A percentile compares a stretch with the other conserved stretches of the same genome.
phyloP scores from a whole-genome alignment of 2,888 invertebrate genomes.

The Frankliniella intonsa region DNA sequence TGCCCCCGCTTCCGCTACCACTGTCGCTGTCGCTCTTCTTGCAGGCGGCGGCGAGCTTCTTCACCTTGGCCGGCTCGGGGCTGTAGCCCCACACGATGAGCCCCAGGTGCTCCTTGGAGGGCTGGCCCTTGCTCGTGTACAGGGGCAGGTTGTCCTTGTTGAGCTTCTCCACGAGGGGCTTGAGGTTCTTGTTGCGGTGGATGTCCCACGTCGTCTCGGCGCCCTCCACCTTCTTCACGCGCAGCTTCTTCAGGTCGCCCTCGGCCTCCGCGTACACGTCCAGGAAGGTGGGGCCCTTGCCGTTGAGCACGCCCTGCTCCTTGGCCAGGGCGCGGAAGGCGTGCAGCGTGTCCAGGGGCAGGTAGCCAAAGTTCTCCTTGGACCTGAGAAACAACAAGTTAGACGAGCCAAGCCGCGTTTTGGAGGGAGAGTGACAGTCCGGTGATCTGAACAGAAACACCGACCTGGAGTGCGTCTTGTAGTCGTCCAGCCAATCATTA shows the following conservation, averaged over 20 bases:
- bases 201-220: constrained; percentile 69
- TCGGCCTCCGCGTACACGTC: constrained; percentile 59
- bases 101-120: constrained; percentile 62
- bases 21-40: neutral
- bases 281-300: constrained; percentile 53
- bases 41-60: constrained; percentile 45
- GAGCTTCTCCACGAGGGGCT: constrained; percentile 48
- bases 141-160: constrained; percentile 46
- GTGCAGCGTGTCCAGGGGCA: constrained; percentile 57
- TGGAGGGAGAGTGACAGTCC: neutral
- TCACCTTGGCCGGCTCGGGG: constrained; percentile 63
- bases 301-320: constrained; percentile 50
- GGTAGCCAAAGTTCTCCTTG: constrained; percentile 65
- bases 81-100: constrained; percentile 73
- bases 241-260: constrained; percentile 68
- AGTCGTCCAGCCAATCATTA: constrained; percentile 69
- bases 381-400: constrained; percentile 45
- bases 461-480: constrained; percentile 56
- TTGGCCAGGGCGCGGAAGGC: constrained; percentile 54
- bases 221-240: constrained; percentile 51
- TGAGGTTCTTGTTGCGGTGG: constrained; percentile 59
- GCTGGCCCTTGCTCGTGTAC: constrained; percentile 62
- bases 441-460: neutral
- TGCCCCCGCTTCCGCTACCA: neutral
- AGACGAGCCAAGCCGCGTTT: no score